Percentiles rank a stretch among this genome's conserved stretches.
Evolutionary conservation across 2,888 invertebrate species (phyloP).

Genomic region (Parthenolecanium corni): DNA sequence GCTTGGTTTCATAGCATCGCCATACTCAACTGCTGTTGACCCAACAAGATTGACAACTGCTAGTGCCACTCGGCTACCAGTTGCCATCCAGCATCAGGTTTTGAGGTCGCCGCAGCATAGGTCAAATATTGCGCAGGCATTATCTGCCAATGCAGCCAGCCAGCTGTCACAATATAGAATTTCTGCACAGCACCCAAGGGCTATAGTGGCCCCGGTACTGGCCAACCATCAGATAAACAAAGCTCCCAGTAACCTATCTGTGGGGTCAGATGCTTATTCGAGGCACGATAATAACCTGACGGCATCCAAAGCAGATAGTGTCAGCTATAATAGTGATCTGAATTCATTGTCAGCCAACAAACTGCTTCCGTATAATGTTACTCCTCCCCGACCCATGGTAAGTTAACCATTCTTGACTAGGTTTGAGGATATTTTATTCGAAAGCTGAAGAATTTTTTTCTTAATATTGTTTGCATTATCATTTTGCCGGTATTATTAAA

Average conservation of each 20-base stretch:
- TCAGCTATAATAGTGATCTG: conserved; percentile 6
- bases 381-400: conserved; percentile 67
- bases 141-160: conserved; percentile 1
- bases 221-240: too few relatives aligned
- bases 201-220: too few relatives aligned
- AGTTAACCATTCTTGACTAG: not conserved
- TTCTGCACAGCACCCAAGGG: not conserved
- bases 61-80: not conserved
- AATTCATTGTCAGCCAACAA: conserved; percentile 45
- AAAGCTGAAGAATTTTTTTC: too few relatives aligned
- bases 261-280: too few relatives aligned
- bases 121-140: conserved; percentile 11
- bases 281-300: too few relatives aligned
- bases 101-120: conserved; percentile 27
- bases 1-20: not conserved
- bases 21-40: not conserved
- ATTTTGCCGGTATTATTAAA: too few relatives aligned
- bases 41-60: not conserved
- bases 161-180: conserved; percentile 21
- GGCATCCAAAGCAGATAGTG: not conserved
- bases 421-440: too few relatives aligned
- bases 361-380: conserved; percentile 73
- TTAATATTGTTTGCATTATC: too few relatives aligned
- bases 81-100: conserved; percentile 22
- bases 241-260: too few relatives aligned